Conservation (phyloP, 2,888 invertebrate genomes). For the Caenorhabditis afra region DNA sequence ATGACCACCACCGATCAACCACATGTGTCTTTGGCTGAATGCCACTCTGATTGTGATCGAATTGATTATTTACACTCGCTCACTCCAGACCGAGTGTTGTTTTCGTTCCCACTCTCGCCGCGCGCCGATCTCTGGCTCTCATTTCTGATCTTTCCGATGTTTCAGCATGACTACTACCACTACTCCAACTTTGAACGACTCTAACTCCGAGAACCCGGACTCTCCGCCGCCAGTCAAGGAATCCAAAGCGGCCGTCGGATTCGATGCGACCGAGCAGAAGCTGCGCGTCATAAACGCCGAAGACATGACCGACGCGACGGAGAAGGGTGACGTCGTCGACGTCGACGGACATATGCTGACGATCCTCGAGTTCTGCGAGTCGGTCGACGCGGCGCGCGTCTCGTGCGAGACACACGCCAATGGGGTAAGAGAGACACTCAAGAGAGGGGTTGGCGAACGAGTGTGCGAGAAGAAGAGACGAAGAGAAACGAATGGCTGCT, state of each 20-base stretch:
- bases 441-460: not conserved
- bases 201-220: too few species aligned
- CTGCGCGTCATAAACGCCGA: conserved; percentile 35
- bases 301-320: conserved; percentile 9
- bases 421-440: conserved; percentile 31
- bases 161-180: conserved; percentile 39
- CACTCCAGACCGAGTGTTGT: conserved; percentile 7
- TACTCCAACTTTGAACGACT: not conserved
- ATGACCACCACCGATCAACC: conserved; percentile 30
- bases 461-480: conserved; percentile 4
- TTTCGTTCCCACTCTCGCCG: conserved; percentile 1
- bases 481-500: conserved; percentile 17
- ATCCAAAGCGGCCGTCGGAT: conserved; percentile 49
- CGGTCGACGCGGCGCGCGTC: conserved; percentile 49
- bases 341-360: conserved; percentile 54
- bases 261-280: conserved; percentile 53
- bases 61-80: conserved; percentile 39
- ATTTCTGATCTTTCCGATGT: not conserved
- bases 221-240: not conserved
- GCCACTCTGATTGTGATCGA: not conserved
- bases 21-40: conserved; percentile 5
- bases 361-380: conserved; percentile 55
- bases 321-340: conserved; percentile 45
- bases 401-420: conserved; percentile 51
- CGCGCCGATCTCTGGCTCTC: not conserved